A percentile compares a stretch with the other conserved stretches of the same genome.
These are phyloP conservation scores for Pemphigus obesinymphae DNA, from an alignment of 1,140 invertebrate species.

Conservation along the genomic window DNA sequence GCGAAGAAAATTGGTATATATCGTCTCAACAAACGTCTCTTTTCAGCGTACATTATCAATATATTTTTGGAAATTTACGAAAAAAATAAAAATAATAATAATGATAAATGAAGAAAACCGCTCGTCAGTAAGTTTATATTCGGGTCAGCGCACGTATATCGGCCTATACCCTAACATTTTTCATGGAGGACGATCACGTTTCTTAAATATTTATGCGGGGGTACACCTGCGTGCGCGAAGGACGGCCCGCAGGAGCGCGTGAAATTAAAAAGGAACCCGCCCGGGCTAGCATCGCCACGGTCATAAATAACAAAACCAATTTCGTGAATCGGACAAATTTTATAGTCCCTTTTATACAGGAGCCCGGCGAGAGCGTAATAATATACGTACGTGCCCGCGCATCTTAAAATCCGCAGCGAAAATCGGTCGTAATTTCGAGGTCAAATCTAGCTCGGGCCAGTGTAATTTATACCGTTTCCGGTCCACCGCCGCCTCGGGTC, in stretches of 20 bases:
- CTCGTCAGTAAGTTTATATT: too few species aligned
- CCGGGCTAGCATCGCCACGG: background rate
- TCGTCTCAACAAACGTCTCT: too few species aligned
- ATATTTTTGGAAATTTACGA: too few species aligned
- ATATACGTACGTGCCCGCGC: background rate
- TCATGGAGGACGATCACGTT: background rate
- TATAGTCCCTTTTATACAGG: background rate
- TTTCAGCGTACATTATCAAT: too few species aligned
- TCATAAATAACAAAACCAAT: slow-evolving; percentile 1
- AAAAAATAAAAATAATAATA: too few species aligned
- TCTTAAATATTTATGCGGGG: background rate
- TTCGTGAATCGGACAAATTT: background rate
- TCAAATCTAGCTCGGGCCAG: too few species aligned
- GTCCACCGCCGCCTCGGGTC: background rate
- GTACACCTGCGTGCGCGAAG: background rate
- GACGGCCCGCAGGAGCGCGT: background rate
- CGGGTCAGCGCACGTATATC: too few species aligned
- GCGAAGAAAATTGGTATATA: too few species aligned
- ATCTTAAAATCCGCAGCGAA: background rate
- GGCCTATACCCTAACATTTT: too few species aligned
- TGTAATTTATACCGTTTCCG: slow-evolving; percentile 1
- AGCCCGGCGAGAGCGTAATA: background rate
- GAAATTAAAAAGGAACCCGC: background rate
- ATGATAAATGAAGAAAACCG: too few species aligned
- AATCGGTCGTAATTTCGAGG: background rate